Percentiles rank a stretch among this genome's conserved stretches.
These are phyloP conservation scores for Ramazzottius varieornatus DNA, from an alignment of 2,888 invertebrate genomes.

Conservation along the genomic window DNA sequence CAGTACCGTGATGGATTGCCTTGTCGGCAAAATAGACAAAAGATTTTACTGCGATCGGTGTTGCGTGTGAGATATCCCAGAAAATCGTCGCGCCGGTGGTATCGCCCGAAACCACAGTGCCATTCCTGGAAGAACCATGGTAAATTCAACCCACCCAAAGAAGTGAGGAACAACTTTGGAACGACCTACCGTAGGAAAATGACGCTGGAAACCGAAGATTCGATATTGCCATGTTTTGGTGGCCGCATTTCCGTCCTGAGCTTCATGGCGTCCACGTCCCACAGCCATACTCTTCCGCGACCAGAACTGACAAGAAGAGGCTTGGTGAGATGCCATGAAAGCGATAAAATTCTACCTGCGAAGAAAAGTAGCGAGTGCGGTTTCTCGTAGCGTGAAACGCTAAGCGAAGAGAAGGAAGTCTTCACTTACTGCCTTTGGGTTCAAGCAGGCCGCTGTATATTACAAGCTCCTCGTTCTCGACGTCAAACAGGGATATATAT, in stretches of 20 bases:
- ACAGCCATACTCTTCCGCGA: neutral
- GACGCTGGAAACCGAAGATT: neutral
- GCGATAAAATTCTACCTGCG: neutral
- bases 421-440: neutral
- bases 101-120: neutral
- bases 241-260: neutral
- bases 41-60: neutral
- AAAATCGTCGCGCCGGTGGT: neutral
- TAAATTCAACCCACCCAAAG: neutral
- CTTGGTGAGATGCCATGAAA: neutral
- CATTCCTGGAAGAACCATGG: neutral
- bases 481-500: constrained; percentile 52
- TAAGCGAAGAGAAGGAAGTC: neutral
- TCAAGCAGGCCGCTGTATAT: neutral
- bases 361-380: neutral
- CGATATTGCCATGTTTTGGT: neutral
- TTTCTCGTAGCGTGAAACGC: neutral
- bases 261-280: neutral
- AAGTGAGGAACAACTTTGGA: neutral
- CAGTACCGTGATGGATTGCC: neutral
- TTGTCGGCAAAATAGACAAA: no score
- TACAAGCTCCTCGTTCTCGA: constrained; percentile 33
- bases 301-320: neutral
- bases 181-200: neutral
- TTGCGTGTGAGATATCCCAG: neutral